A percentile compares a stretch with the other conserved stretches of the same genome.
Conservation (phyloP, 2,888 invertebrate species). For the Brachycybe producta region DNA sequence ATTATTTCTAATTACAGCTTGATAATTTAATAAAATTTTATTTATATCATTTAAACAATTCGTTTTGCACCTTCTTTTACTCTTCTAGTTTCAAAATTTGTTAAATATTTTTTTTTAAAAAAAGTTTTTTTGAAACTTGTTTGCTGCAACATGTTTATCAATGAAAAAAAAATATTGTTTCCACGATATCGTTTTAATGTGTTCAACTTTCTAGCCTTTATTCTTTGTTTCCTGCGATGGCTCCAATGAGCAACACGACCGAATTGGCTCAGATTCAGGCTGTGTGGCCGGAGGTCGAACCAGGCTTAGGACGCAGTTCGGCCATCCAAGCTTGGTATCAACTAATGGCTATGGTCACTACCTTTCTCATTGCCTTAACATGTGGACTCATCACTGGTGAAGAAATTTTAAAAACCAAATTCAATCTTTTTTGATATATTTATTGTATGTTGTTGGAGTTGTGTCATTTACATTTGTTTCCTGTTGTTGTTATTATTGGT, state of each 20-base stretch:
- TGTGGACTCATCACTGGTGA: constrained; percentile 65
- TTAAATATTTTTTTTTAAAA: too few species aligned
- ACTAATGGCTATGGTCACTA: constrained; percentile 53
- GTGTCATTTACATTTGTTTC: too few species aligned
- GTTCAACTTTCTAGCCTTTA: constrained; percentile 33
- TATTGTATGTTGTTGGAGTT: too few species aligned
- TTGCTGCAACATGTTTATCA: too few species aligned
- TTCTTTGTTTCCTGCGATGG: constrained; percentile 45
- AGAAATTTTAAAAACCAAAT: not conserved
- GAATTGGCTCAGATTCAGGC: constrained; percentile 24
- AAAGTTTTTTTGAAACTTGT: too few species aligned
- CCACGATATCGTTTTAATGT: too few species aligned
- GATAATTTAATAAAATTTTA: too few species aligned
- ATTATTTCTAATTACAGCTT: not conserved
- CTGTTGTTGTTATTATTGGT: too few species aligned
- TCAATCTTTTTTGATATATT: not conserved
- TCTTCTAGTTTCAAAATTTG: too few species aligned
- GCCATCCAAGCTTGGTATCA: constrained; percentile 64
- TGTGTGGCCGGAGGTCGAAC: constrained; percentile 24
- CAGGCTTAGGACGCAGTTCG: constrained; percentile 49
- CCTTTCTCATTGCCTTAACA: constrained; percentile 52
- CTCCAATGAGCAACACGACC: constrained; percentile 35
- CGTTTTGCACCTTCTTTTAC: too few species aligned
- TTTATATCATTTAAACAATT: too few species aligned
- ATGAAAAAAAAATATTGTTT: too few species aligned